phyloP scores from a whole-genome alignment of 2,797 vertebrate species.

The Dendrocincla tyrannina region DNA sequence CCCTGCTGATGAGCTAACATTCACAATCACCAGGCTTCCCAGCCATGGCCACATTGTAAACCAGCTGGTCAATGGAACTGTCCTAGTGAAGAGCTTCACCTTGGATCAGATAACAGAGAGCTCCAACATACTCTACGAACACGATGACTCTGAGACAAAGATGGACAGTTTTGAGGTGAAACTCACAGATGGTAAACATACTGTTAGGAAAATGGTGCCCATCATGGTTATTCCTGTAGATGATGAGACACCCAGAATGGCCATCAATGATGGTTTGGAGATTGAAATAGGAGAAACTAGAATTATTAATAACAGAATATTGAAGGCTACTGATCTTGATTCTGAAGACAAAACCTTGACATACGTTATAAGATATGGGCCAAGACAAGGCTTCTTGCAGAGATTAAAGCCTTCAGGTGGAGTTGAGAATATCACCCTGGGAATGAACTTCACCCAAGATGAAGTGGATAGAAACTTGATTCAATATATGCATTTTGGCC shows the following conservation, averaged over 20 bases:
- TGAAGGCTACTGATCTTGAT: conserved; percentile 95
- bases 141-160: conserved; percentile 92
- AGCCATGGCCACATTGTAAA: conserved; percentile 89
- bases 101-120: conserved; percentile 91
- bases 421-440: conserved; percentile 86
- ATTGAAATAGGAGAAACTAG: conserved; percentile 89
- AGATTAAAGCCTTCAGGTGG: conserved; percentile 74
- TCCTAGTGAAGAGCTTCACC: conserved; percentile 87
- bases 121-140: conserved; percentile 93
- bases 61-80: conserved; percentile 86
- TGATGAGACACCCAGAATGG: conserved; percentile 95
- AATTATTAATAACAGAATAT: conserved; percentile 83
- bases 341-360: conserved; percentile 88
- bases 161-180: conserved; percentile 88
- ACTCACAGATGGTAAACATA: conserved; percentile 90
- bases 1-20: conserved; percentile 84
- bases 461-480: conserved; percentile 91
- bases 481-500: conserved; percentile 87
- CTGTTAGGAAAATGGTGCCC: conserved; percentile 80
- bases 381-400: conserved; percentile 88
- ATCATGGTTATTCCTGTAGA: conserved; percentile 92
- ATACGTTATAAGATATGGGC: conserved; percentile 88
- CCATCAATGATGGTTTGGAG: conserved; percentile 93
- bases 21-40: conserved; percentile 85
- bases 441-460: conserved; percentile 94